These are phyloP conservation scores for Polydrusus tereticollis DNA, from an alignment of 2,888 invertebrate species.

Conservation along the genomic window DNA sequence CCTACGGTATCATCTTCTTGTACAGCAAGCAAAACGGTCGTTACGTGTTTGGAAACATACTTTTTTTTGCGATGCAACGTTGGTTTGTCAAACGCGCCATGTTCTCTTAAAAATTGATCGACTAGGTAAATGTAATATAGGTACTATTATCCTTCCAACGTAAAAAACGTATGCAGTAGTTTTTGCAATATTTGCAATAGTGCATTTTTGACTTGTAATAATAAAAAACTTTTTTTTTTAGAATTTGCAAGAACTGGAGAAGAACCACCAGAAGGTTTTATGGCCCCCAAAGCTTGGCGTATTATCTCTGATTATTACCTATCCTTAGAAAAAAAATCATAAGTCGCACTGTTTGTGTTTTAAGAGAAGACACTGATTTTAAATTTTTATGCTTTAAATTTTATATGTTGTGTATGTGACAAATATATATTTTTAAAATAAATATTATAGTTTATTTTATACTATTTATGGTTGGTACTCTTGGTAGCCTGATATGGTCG, in stretches of 20 bases:
- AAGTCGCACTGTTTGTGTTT: not conserved
- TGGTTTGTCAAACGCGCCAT: no score
- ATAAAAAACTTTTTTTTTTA: slow-evolving; percentile 40
- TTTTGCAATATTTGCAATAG: no score
- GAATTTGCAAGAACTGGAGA: slow-evolving; percentile 82
- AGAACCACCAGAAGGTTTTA: slow-evolving; percentile 94
- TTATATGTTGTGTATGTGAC: not conserved
- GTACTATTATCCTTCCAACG: no score
- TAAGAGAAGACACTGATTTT: not conserved
- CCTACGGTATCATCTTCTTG: no score
- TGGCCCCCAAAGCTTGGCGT: slow-evolving; percentile 94
- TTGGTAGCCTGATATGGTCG: no score
- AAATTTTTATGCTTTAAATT: not conserved
- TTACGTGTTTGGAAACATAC: no score
- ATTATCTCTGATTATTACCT: slow-evolving; percentile 88
- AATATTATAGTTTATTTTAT: not conserved
- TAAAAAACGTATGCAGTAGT: no score
- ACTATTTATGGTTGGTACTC: no score
- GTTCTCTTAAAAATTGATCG: no score
- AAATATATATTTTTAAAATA: slow-evolving; percentile 1
- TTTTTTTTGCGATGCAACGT: no score
- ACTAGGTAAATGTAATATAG: no score
- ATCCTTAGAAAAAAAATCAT: slow-evolving; percentile 67
- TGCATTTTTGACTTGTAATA: not conserved
- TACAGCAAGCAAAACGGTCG: no score